These are phyloP conservation scores for Prunella fulvescens DNA, from an alignment of 2,113 vertebrate genomes.

Conservation along the genomic window DNA sequence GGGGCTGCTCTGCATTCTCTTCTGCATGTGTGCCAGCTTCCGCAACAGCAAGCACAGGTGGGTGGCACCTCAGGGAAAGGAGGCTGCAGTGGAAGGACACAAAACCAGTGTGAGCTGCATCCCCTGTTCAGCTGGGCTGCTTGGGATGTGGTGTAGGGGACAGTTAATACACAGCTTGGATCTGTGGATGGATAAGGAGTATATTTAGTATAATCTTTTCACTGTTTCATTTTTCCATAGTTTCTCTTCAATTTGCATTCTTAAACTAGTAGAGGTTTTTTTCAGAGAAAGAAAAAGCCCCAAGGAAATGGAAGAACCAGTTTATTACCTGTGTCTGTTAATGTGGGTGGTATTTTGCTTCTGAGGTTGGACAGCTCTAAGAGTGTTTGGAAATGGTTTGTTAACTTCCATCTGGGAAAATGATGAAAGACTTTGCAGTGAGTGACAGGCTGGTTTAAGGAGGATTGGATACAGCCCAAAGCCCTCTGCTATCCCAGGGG, in stretches of 20 bases:
- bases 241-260: background rate
- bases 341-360: background rate
- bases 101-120: background rate
- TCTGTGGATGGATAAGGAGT: background rate
- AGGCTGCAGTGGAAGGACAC: background rate
- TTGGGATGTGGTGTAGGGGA: background rate
- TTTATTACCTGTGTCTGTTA: background rate
- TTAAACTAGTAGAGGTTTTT: background rate
- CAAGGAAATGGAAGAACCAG: background rate
- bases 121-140: background rate
- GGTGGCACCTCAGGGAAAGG: background rate
- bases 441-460: background rate
- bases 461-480: background rate
- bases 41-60: constrained; percentile 87
- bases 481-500: background rate
- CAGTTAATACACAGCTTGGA: background rate
- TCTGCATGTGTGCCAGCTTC: constrained; percentile 94
- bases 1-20: constrained; percentile 91
- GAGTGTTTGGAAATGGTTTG: background rate
- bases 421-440: background rate
- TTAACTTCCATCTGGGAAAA: background rate
- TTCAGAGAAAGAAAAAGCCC: background rate
- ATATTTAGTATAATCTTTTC: background rate
- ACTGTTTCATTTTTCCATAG: background rate
- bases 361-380: background rate